phyloP scores from a whole-genome alignment of 1,140 invertebrate species.

The Drosophila funebris region DNA sequence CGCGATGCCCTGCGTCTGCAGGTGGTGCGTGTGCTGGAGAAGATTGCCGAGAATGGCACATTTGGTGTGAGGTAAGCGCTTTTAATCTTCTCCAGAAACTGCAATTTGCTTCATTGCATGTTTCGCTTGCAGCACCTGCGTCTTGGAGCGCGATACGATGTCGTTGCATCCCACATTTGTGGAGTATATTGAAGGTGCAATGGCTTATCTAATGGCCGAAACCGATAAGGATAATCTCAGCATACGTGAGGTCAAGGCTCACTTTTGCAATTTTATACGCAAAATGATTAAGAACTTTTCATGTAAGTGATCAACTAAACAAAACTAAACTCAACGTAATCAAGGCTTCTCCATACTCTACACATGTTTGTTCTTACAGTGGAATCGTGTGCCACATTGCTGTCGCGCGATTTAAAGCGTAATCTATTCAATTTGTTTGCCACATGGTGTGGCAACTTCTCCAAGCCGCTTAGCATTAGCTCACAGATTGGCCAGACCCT shows the following conservation, averaged over 20 bases:
- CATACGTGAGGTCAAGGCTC: slow-evolving; percentile 93
- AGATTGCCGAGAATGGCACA: slow-evolving; percentile 96
- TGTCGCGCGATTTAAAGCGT: slow-evolving; percentile 93
- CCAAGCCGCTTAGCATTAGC: slow-evolving; percentile 84
- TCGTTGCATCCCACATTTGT: slow-evolving; percentile 94
- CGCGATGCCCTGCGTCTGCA: slow-evolving; percentile 96
- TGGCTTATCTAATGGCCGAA: slow-evolving; percentile 95
- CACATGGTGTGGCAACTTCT: slow-evolving; percentile 95
- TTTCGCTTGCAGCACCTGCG: slow-evolving; percentile 87
- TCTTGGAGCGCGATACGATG: slow-evolving; percentile 92
- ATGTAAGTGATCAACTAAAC: slow-evolving; percentile 86
- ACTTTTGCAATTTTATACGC: slow-evolving; percentile 97
- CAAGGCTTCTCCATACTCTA: too few relatives aligned
- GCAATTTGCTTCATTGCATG: not conserved
- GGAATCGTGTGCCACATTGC: slow-evolving; percentile 92
- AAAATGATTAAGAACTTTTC: slow-evolving; percentile 97
- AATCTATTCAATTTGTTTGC: slow-evolving; percentile 96
- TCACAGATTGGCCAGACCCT: slow-evolving; percentile 75
- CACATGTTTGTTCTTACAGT: slow-evolving; percentile 86
- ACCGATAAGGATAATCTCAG: slow-evolving; percentile 93
- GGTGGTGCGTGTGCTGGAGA: slow-evolving; percentile 94
- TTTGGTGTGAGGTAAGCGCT: slow-evolving; percentile 91
- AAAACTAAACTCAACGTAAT: too few relatives aligned
- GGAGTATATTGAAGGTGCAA: slow-evolving; percentile 97
- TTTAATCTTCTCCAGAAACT: not conserved